These are phyloP conservation scores for Chaetodon trifasciatus DNA, from an alignment of 2,797 vertebrate species.

Conservation along the genomic window DNA sequence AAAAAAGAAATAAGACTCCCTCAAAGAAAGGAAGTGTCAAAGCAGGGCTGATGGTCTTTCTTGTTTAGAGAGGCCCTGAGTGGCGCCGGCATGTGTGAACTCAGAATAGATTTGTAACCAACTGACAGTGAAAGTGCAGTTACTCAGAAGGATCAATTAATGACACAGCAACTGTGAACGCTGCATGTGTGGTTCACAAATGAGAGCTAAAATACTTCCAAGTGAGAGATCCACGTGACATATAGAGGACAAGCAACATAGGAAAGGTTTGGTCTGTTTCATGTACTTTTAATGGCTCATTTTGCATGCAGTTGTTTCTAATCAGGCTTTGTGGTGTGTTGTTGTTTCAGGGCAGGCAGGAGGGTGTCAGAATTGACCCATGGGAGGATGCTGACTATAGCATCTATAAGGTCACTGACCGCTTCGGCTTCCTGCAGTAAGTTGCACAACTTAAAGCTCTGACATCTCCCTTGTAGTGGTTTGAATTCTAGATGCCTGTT, in stretches of 20 bases:
- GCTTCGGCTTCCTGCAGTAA: slow-evolving; percentile 95
- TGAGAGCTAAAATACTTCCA: slow-evolving; percentile 5
- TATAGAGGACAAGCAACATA: background rate
- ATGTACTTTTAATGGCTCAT: background rate
- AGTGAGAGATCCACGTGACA: background rate
- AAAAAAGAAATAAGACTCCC: background rate
- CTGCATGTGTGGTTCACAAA: background rate
- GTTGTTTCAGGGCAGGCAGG: slow-evolving; percentile 88
- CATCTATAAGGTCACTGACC: slow-evolving; percentile 92
- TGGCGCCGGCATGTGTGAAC: slow-evolving; percentile 1
- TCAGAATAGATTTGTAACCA: slow-evolving; percentile 2
- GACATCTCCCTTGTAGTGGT: background rate
- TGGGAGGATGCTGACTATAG: slow-evolving; percentile 93
- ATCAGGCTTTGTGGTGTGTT: slow-evolving; percentile 23
- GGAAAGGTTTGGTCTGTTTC: background rate
- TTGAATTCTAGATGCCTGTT: background rate
- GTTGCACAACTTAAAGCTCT: slow-evolving; percentile 61
- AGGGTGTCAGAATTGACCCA: slow-evolving; percentile 89
- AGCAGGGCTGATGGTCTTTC: background rate
- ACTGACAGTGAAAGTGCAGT: slow-evolving; percentile 3
- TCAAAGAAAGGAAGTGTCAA: too few species aligned
- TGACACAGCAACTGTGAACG: background rate
- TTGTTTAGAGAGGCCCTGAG: background rate
- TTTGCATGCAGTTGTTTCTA: background rate
- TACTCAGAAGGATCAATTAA: slow-evolving; percentile 7